phyloP scores from a whole-genome alignment of 2,113 vertebrate genomes.

The Axis porcinus region DNA sequence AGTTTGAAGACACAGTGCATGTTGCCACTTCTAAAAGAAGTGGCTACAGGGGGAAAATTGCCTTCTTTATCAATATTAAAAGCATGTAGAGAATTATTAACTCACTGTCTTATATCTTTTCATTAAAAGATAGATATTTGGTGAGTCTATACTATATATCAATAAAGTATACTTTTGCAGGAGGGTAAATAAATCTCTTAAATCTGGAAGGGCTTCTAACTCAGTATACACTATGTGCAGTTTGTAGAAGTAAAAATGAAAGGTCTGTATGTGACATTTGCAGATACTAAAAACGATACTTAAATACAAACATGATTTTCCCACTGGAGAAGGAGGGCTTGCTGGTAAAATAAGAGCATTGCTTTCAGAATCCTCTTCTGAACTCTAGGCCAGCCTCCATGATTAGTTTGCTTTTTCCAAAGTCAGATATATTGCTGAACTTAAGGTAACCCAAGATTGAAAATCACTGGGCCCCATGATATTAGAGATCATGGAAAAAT shows the following conservation, averaged over 20 bases:
- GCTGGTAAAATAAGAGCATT: neutral
- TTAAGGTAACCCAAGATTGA: neutral
- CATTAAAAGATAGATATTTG: constrained; percentile 69
- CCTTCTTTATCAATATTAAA: constrained; percentile 64
- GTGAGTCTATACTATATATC: constrained; percentile 56
- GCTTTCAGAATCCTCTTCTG: constrained; percentile 60
- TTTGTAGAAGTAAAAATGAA: constrained; percentile 75
- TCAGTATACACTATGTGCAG: constrained; percentile 75
- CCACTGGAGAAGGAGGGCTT: constrained; percentile 39
- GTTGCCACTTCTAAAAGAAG: constrained; percentile 41
- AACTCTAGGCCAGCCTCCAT: neutral
- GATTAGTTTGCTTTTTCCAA: neutral
- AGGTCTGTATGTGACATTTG: constrained; percentile 79
- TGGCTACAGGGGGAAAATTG: constrained; percentile 11
- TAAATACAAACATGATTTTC: constrained; percentile 67
- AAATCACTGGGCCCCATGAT: neutral
- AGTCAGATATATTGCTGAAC: neutral
- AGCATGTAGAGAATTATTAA: constrained; percentile 70
- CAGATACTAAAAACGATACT: constrained; percentile 70
- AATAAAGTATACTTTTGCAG: constrained; percentile 66
- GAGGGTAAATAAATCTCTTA: constrained; percentile 54
- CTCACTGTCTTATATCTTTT: constrained; percentile 57
- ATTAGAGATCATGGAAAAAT: neutral
- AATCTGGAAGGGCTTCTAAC: constrained; percentile 54
- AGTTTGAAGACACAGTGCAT: constrained; percentile 19